Evolutionary conservation across 1,140 invertebrate species (phyloP), one percentile per base, ranked within the genome.

Genomic region (Aporrectodea caliginosa): DNA sequence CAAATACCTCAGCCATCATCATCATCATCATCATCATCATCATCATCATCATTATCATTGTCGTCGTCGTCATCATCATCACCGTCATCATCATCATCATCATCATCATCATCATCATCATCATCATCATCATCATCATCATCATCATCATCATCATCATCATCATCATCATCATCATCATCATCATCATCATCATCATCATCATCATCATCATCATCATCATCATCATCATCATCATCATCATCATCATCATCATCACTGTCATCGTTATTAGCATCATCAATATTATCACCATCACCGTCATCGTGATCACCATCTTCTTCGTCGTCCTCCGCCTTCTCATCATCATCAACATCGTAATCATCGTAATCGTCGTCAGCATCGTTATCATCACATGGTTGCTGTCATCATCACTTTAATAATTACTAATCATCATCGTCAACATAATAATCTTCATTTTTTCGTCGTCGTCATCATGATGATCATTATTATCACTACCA

Each of bases 61-160:
- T 68, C 58, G 27, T 68, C 58, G 27, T 68, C 58, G 58, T 68
- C 58, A 68, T 68, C 58, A 68, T 68, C 58, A 68, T 68, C 58
- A 68, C 27, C 58, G 27, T 68, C 58, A 68, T 68, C 58, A 68
- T 68, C 58, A 27, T 68, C 58, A 68, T 68, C 58, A 27, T 68
- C 58, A 27, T 68, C 58, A 27, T 68, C 58, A 16, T 68, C 58
- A 68, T 68, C 58, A 68, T 68, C 58, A 68, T 68, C 58, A 68
- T 68, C 58, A 68, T 68, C 58, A 68, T 68, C 58, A 27, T 68
- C 58, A 68, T 68, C 58, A 68, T 68, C 58, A 68, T 68, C 58
- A 68, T 68, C 58, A 68, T 68, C 58, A 68, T 68, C 58, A 27
- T 68, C 58, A 68, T 68, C 58, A 27, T 68, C 58, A 68, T 68